These are phyloP conservation scores for Prionace glauca DNA, from an alignment of 2,797 vertebrate genomes.

Conservation along the genomic window DNA sequence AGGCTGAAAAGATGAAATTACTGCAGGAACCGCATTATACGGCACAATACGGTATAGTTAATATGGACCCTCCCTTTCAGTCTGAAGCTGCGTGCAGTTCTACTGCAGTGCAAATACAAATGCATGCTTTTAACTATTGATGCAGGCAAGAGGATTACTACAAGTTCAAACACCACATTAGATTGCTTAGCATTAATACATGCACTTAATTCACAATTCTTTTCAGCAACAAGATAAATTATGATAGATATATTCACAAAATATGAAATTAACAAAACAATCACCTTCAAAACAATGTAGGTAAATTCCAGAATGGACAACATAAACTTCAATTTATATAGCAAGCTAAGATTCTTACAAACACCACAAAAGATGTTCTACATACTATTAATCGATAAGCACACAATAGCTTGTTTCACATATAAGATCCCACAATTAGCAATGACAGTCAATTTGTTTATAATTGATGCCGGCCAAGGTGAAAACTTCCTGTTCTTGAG, in stretches of 20 bases:
- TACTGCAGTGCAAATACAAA: conserved; percentile 8
- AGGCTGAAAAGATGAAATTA: neutral
- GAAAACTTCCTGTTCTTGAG: neutral
- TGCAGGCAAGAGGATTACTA: neutral
- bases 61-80: neutral
- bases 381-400: neutral
- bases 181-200: neutral
- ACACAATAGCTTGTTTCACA: neutral
- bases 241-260: neutral
- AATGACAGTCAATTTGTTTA: neutral
- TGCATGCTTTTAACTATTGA: conserved; percentile 1
- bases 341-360: neutral
- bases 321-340: neutral
- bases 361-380: neutral
- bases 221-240: neutral
- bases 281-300: neutral
- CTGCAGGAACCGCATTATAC: neutral
- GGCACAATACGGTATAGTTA: neutral
- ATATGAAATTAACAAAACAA: neutral
- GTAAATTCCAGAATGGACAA: neutral
- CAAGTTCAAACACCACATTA: neutral
- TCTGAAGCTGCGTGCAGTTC: conserved; percentile 23
- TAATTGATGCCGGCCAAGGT: neutral
- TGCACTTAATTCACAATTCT: neutral
- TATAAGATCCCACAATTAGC: neutral